A percentile compares a stretch with the other conserved stretches of the same genome.
Evolutionary conservation across 2,797 vertebrate species (phyloP).

Genomic region (Coracias cyanogaster): DNA sequence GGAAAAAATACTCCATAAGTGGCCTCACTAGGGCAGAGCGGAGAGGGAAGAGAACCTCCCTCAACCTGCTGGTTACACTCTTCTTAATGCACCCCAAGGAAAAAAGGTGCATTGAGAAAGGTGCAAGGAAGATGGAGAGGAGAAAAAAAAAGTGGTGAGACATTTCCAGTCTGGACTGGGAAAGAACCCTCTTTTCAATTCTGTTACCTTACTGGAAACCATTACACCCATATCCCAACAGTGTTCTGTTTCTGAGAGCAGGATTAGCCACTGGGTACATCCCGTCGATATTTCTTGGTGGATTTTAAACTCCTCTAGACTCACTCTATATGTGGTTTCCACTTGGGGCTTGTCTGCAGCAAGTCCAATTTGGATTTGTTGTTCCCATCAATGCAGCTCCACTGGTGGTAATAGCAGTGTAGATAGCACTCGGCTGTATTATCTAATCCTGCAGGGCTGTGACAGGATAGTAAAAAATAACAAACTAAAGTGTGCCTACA

Average conservation of each 20-base stretch:
- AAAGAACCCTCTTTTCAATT: not conserved
- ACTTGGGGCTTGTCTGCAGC: not conserved
- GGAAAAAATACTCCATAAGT: no score
- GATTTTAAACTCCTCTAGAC: not conserved
- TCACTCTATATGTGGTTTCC: not conserved
- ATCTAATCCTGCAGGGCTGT: constrained; percentile 29
- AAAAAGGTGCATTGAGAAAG: no score
- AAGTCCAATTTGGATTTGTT: constrained; percentile 24
- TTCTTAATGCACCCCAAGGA: no score
- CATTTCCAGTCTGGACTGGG: not conserved
- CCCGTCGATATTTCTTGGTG: not conserved
- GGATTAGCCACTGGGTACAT: not conserved
- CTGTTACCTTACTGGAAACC: not conserved
- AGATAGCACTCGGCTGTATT: not conserved
- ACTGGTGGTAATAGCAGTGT: not conserved
- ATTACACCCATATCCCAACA: accelerated
- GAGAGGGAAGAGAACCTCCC: no score
- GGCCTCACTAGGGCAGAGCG: no score
- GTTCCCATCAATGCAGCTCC: constrained; percentile 21
- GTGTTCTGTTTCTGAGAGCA: not conserved
- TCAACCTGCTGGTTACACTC: no score
- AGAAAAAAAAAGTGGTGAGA: not conserved
- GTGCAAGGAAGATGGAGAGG: not conserved
- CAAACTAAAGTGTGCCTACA: constrained; percentile 9
- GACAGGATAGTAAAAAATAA: constrained; percentile 42